Evolutionary conservation across 2,888 invertebrate species (phyloP).

Genomic region (Alitta virens): DNA sequence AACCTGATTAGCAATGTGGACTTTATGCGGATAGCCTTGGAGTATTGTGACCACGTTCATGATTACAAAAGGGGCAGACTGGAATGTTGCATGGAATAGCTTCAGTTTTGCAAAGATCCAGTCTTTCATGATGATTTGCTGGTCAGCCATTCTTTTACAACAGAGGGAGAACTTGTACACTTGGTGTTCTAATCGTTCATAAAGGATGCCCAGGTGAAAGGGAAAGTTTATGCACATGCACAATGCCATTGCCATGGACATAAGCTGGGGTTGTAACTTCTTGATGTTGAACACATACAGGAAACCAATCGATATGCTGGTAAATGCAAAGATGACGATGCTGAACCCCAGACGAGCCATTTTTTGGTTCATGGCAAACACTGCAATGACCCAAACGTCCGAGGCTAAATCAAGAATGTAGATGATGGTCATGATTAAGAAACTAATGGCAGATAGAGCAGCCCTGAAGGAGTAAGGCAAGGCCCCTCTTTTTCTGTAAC

Average conservation of each 20-base stretch:
- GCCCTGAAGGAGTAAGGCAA: conserved; percentile 2
- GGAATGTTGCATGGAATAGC: conserved; percentile 20
- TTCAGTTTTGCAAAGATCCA: conserved; percentile 26
- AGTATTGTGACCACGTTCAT: conserved; percentile 20
- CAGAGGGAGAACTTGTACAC: background rate
- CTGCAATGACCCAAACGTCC: conserved; percentile 21
- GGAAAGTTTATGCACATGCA: conserved; percentile 24
- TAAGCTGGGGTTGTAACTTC: background rate
- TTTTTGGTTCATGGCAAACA: conserved; percentile 11
- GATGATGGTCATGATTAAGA: conserved; percentile 23
- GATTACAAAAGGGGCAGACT: conserved; percentile 24
- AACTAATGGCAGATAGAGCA: conserved; percentile 10
- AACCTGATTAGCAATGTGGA: conserved; percentile 5
- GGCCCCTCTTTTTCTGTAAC: too few species aligned
- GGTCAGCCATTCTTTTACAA: conserved; percentile 1
- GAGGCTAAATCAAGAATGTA: conserved; percentile 18
- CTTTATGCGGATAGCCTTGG: background rate
- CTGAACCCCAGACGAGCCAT: conserved; percentile 10
- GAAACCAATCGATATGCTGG: conserved; percentile 7
- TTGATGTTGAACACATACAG: conserved; percentile 14
- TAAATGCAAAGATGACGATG: conserved; percentile 1
- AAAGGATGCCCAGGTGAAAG: conserved; percentile 23
- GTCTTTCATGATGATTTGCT: conserved; percentile 8
- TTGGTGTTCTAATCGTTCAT: conserved; percentile 9
- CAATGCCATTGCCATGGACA: conserved; percentile 2